These are phyloP conservation scores for Chaenogobius annularis DNA, from an alignment of 2,113 vertebrate species.

Conservation along the genomic window DNA sequence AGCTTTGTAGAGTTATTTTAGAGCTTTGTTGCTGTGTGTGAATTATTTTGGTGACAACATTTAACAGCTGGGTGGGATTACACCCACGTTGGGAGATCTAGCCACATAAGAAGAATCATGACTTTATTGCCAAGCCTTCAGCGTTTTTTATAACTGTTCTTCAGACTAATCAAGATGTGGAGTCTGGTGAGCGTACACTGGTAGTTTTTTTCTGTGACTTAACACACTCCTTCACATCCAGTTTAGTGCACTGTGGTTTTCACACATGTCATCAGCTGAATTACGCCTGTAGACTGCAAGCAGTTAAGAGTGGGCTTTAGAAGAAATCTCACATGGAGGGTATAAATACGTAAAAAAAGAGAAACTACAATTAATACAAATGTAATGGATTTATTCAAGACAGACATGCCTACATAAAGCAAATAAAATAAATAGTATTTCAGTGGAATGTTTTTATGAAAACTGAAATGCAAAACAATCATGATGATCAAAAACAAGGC, in stretches of 20 bases:
- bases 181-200: background rate
- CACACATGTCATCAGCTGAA: conserved; percentile 9
- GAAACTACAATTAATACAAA: background rate
- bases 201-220: background rate
- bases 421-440: conserved; percentile 9
- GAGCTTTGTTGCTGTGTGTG: background rate
- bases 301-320: background rate
- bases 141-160: background rate
- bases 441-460: conserved; percentile 10
- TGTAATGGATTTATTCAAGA: conserved; percentile 3
- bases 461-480: conserved; percentile 27
- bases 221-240: conserved; percentile 16
- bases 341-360: conserved; percentile 5
- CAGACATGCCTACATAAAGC: background rate
- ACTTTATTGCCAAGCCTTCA: background rate
- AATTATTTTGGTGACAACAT: background rate
- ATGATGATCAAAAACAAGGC: conserved; percentile 17
- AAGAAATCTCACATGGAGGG: background rate
- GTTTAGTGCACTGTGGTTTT: conserved; percentile 23
- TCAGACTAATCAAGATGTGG: background rate
- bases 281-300: conserved; percentile 2
- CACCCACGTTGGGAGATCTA: conserved; percentile 1
- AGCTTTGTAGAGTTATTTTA: background rate
- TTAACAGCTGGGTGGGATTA: conserved; percentile 2
- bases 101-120: background rate